These are phyloP conservation scores for Agriotes lineatus DNA, from an alignment of 2,888 invertebrate species.

Conservation along the genomic window DNA sequence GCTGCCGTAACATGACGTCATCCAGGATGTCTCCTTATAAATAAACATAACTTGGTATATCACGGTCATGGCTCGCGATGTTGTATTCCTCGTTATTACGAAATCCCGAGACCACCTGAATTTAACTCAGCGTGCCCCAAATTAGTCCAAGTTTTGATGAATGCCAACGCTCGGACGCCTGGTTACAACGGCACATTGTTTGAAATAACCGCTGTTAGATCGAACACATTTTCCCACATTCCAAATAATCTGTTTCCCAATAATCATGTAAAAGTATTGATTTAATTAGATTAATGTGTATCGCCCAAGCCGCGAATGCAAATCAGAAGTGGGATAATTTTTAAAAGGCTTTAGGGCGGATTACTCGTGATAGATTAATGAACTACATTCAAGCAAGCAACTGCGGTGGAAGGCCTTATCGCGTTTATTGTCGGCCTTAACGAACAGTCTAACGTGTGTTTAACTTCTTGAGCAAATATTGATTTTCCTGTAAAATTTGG, in stretches of 20 bases:
- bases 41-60: conserved; percentile 9
- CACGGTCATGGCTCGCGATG: conserved; percentile 5
- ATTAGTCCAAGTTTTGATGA: too few relatives aligned
- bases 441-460: background rate
- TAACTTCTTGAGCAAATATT: conserved; percentile 7
- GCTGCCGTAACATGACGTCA: conserved; percentile 15
- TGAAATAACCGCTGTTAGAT: too few relatives aligned
- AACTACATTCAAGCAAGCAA: background rate
- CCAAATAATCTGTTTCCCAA: too few relatives aligned
- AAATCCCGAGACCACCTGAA: background rate
- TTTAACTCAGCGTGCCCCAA: background rate
- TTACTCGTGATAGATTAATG: background rate
- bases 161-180: too few relatives aligned
- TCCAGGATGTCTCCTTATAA: conserved; percentile 19
- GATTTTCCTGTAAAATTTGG: background rate
- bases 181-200: too few relatives aligned
- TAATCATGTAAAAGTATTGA: too few relatives aligned
- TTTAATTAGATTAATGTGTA: too few relatives aligned
- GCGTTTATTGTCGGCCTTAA: background rate
- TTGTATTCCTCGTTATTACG: background rate
- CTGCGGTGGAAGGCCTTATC: background rate
- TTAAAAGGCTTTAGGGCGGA: too few relatives aligned
- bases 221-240: too few relatives aligned
- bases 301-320: too few relatives aligned
- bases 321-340: too few relatives aligned